Base-by-base conservation (phyloP, 2,888 invertebrate genomes). In the Nymphalis c-album region DNA sequence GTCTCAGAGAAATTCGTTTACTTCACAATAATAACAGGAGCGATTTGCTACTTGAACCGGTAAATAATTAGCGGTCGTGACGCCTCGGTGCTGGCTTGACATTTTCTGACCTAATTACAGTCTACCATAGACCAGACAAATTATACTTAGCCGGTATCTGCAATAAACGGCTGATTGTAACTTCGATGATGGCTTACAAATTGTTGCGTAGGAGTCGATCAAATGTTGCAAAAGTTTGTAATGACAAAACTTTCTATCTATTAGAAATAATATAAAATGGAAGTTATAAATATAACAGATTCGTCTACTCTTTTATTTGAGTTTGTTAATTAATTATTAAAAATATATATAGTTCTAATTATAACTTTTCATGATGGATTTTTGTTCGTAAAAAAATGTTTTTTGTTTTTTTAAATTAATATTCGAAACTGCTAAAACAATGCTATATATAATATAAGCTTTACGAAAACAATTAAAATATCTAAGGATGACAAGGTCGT, bases 11-110 rank as follows among this genome's bases (percentile, higher is more conserved):
- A 86, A 84, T 85, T 82, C 80, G 80, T 75, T 73, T 78, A 72
- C 80, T 80, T 85, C 82, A 79, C 71, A 80, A 81, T 74, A 68
- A 67, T 80, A 84, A 84, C 81, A 78, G 78, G 69, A 70, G 60
- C 80, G 73, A 86, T 86, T 84, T 82, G 81, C 85, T 81, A 85
- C 69, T 67, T 59, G 51, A 67, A 66, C 63, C 64, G 65, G 71
- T 77, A 79, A 84, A 80, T 81, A 84, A 85, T 85, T 83, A 83
- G 73, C 74, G 63, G 63, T 84, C 85, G 82, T 85, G 85, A 83
- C 77, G 70, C 70, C 68, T 71, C 64, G 57, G 64, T 71, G 70
- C 65, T 61, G 63, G 63, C 64, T 76, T 77, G 78, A 78, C 78
- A 80, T 80, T 80, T 77, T 64, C 69, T 76, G 76, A 76, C 77